A percentile compares a stretch with the other conserved stretches of the same genome.
These are phyloP conservation scores for Polypterus bichir DNA, from an alignment of 2,113 vertebrate species.

Conservation along the genomic window DNA sequence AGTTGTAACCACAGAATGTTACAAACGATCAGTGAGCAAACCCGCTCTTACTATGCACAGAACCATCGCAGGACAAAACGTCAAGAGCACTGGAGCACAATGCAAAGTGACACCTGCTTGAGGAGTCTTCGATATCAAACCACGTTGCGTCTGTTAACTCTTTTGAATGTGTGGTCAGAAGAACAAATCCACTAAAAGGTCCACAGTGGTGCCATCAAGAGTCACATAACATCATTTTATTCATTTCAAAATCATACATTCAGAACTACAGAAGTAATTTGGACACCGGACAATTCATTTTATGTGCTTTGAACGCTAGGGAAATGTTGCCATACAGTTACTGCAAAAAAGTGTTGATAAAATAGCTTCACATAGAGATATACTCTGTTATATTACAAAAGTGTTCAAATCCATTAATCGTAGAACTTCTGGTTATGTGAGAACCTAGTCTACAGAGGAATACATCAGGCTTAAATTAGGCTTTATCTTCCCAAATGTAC, in stretches of 20 bases:
- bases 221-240: slow-evolving; percentile 47
- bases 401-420: slow-evolving; percentile 2
- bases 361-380: slow-evolving; percentile 45
- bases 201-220: background rate
- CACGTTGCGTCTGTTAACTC: too few relatives aligned
- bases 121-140: too few relatives aligned
- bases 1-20: too few relatives aligned
- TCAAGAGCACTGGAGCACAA: too few relatives aligned
- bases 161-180: too few relatives aligned
- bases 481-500: slow-evolving; percentile 34
- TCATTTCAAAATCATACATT: slow-evolving; percentile 60
- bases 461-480: too few relatives aligned
- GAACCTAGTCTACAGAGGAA: too few relatives aligned
- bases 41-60: too few relatives aligned
- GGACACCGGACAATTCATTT: slow-evolving; percentile 28
- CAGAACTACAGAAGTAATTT: slow-evolving; percentile 47
- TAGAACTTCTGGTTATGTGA: background rate
- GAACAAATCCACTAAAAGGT: too few relatives aligned
- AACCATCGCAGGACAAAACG: too few relatives aligned
- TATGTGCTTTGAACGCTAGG: slow-evolving; percentile 38
- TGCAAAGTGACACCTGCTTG: too few relatives aligned
- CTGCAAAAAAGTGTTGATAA: slow-evolving; percentile 36
- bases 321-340: slow-evolving; percentile 37
- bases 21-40: too few relatives aligned
- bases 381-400: slow-evolving; percentile 36